These are phyloP conservation scores for Bellardia pandia DNA, from an alignment of 2,888 invertebrate genomes.

Conservation along the genomic window DNA sequence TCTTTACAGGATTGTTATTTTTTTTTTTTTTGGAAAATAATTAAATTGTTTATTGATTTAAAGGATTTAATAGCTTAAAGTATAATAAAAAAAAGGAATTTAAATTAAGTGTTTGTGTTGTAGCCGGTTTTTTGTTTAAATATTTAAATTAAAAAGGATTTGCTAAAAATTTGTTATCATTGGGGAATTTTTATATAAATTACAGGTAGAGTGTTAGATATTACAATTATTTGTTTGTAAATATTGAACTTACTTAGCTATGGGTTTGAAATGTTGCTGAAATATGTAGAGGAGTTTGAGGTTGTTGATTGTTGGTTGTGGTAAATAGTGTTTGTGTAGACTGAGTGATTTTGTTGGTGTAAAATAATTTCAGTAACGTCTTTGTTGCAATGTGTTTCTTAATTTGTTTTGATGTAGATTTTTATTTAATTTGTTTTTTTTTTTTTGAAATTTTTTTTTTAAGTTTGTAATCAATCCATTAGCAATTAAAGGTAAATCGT, in stretches of 20 bases:
- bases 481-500: too few relatives aligned
- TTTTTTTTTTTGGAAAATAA: background rate
- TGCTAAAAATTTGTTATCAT: background rate
- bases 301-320: background rate
- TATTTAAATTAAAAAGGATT: background rate
- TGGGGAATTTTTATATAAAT: background rate
- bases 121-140: background rate
- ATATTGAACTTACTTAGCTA: background rate
- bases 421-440: too few relatives aligned
- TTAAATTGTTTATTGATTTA: background rate
- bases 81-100: background rate
- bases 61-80: background rate
- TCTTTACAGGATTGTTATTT: background rate
- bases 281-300: background rate
- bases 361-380: background rate
- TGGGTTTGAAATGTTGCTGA: background rate
- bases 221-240: background rate
- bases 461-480: too few relatives aligned
- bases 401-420: too few relatives aligned
- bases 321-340: background rate
- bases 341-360: background rate
- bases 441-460: too few relatives aligned
- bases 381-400: too few relatives aligned
- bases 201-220: background rate
- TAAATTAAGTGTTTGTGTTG: background rate